Evolutionary conservation across 2,797 vertebrate species (phyloP).

Genomic region (Pipistrellus pygmaeus): DNA sequence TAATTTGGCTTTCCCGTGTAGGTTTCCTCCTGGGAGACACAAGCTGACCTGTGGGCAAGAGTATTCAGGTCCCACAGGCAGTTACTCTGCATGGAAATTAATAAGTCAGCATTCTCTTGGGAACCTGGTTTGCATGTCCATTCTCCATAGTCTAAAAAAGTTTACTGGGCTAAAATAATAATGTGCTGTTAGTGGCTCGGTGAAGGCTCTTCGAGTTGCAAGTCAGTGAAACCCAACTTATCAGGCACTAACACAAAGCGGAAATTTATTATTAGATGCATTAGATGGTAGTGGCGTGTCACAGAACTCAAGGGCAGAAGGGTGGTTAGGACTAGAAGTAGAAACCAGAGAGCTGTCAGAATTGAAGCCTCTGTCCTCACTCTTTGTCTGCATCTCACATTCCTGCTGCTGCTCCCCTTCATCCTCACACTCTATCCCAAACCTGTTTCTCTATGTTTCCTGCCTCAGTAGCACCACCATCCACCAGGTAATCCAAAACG

Average conservation of each 20-base stretch:
- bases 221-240: not conserved
- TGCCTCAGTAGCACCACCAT: not conserved
- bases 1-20: constrained; percentile 34
- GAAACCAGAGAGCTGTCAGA: not conserved
- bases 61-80: constrained; percentile 19
- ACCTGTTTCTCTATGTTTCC: not conserved
- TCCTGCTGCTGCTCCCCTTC: not conserved
- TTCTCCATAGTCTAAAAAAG: constrained; percentile 52
- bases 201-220: not conserved
- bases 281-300: not conserved
- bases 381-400: not conserved
- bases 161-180: not conserved
- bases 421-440: not conserved
- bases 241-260: not conserved
- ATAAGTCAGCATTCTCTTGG: constrained; percentile 58
- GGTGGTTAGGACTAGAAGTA: not conserved
- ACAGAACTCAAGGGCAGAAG: constrained; percentile 33
- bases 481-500: not conserved
- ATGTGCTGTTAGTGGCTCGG: not conserved
- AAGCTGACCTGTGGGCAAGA: constrained; percentile 49
- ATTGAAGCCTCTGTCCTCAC: not conserved
- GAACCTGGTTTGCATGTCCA: constrained; percentile 31
- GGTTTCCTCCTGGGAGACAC: constrained; percentile 56
- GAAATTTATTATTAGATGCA: not conserved
- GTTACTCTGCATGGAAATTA: constrained; percentile 58